Percentiles rank a stretch among this genome's conserved stretches.
Evolutionary conservation across 2,797 vertebrate species (phyloP).

Genomic region (Percopsis omiscomaycus): DNA sequence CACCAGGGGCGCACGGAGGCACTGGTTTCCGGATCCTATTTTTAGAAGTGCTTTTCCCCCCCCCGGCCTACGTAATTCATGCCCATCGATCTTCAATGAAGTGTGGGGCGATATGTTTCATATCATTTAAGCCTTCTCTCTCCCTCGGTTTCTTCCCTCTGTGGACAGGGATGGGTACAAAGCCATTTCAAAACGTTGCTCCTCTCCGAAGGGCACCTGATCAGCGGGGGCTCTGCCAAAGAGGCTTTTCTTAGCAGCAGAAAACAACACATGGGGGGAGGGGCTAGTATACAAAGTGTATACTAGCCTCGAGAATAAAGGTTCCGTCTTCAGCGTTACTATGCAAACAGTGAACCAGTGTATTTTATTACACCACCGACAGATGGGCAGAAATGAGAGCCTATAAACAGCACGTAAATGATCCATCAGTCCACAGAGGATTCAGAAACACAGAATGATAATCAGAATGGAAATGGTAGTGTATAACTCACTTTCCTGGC

Average conservation of each 20-base stretch:
- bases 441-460: background rate
- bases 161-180: too few relatives aligned
- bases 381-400: background rate
- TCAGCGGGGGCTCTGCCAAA: constrained; percentile 40
- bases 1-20: constrained; percentile 24
- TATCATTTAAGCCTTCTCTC: constrained; percentile 32
- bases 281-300: constrained; percentile 22
- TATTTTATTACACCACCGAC: background rate
- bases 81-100: constrained; percentile 51
- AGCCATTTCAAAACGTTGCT: background rate
- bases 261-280: background rate
- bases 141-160: background rate
- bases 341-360: background rate
- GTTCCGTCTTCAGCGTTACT: constrained; percentile 13
- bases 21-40: constrained; percentile 43
- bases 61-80: constrained; percentile 46
- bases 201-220: constrained; percentile 17
- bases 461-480: constrained; percentile 8
- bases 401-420: constrained; percentile 13
- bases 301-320: constrained; percentile 22
- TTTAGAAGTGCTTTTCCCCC: constrained; percentile 45
- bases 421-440: background rate
- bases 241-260: constrained; percentile 6
- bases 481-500: constrained; percentile 8
- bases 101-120: constrained; percentile 30